These are phyloP conservation scores for Cataglyphis livida DNA, from an alignment of 2,888 invertebrate genomes.

Conservation along the genomic window DNA sequence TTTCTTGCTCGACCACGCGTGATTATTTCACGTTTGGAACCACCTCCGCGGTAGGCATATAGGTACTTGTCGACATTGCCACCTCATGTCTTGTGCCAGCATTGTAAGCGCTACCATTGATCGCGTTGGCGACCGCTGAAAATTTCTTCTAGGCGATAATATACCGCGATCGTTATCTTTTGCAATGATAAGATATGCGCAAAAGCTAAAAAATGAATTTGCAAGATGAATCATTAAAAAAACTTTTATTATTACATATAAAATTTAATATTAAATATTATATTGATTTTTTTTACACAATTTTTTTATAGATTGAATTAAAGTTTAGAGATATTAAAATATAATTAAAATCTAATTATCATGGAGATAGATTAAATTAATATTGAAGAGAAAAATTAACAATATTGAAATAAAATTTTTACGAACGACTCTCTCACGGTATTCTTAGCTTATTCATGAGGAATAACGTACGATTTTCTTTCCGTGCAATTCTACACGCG, in stretches of 20 bases:
- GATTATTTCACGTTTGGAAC: constrained; percentile 77
- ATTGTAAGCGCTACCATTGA: constrained; percentile 60
- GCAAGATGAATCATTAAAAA: too few species aligned
- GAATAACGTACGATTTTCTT: background rate
- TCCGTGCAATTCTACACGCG: constrained; percentile 33
- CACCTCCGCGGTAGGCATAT: constrained; percentile 72
- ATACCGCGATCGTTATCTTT: background rate
- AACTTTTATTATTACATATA: too few species aligned
- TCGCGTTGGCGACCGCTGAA: constrained; percentile 58
- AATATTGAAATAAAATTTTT: constrained; percentile 6
- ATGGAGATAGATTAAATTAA: background rate
- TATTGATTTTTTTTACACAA: too few species aligned
- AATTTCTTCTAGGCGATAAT: constrained; percentile 51
- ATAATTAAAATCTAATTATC: background rate
- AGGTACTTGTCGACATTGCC: constrained; percentile 68
- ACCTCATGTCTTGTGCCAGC: constrained; percentile 57
- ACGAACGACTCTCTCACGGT: constrained; percentile 27
- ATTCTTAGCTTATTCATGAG: constrained; percentile 25
- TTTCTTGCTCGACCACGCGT: constrained; percentile 76
- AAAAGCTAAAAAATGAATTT: too few species aligned
- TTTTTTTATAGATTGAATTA: background rate
- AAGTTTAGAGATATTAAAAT: background rate
- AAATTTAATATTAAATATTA: too few species aligned
- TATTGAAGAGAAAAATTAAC: constrained; percentile 13
- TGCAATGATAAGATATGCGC: too few species aligned